Base-by-base conservation (phyloP, 2,797 vertebrate genomes). In the Nannoperca australis region DNA sequence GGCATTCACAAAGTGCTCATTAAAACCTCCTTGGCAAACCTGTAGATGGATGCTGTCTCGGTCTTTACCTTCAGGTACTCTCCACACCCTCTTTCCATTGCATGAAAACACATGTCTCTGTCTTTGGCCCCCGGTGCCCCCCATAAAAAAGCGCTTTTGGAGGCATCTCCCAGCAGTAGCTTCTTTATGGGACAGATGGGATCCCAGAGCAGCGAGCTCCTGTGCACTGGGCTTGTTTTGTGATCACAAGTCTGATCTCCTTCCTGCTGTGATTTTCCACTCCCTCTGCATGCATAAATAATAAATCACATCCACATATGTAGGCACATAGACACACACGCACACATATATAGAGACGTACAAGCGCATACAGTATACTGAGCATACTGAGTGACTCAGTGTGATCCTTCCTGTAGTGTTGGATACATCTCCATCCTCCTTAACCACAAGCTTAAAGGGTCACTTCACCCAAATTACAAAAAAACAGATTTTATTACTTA, bases 141-240 rank as follows among this genome's bases (percentile, higher is more conserved):
- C 63, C 54, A 63, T 82, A 77, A 85, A 85, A 88, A 80, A 51
- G 36, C 20, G 17, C 59, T 79, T 79, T 63, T 74, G 51, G 72
- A 85, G 79, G 87, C 82, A 82, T 92, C 85, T 89, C 88, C 88
- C 76, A 87, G 87, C 76, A 84, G 82, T 44, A 75, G 74, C 66
- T 76, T 81, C 84, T 92, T 91, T 89, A 90, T 86, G 86, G 83
- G 79, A 77, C 86, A 88, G 85, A 81, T 82, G 89, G 87, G 88
- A 90, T 82, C 82, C 62, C 30, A 54, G 82, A 72, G 67, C 84
- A 40, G 73, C 15, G 75, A 78, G 81, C 88, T 90, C 73, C 78
- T 75, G 81, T 81, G 73, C 44, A 67, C 56, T 7, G 10, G 40
- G 60, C 67, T 84, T 70, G 71, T 85, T 81, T 85, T 84, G 82